These are phyloP conservation scores for Meganola albula DNA, from an alignment of 2,888 invertebrate species.

Conservation along the genomic window DNA sequence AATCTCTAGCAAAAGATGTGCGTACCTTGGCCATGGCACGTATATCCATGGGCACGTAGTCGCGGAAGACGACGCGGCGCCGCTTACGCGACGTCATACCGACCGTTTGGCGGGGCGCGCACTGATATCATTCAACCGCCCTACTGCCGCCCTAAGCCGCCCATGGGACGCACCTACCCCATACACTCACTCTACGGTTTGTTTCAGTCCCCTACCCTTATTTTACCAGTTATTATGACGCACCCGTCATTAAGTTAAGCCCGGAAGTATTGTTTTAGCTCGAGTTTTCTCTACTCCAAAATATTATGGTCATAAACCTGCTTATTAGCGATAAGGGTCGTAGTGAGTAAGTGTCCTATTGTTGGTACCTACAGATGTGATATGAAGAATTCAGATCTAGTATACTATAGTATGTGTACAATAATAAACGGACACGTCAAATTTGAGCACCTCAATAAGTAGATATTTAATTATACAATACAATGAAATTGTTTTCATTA, in stretches of 20 bases:
- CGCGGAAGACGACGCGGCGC: constrained; percentile 68
- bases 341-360: no score
- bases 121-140: constrained; percentile 36
- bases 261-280: constrained; percentile 19
- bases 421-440: no score
- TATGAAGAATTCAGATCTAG: no score
- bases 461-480: no score
- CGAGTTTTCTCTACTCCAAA: no score
- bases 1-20: no score
- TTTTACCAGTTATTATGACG: constrained; percentile 26
- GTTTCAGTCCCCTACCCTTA: constrained; percentile 22
- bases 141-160: constrained; percentile 21
- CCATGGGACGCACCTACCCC: constrained; percentile 24
- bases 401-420: no score
- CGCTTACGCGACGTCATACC: constrained; percentile 67
- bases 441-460: no score
- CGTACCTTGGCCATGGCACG: constrained; percentile 71
- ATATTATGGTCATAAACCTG: no score
- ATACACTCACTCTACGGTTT: constrained; percentile 19
- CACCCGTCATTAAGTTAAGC: constrained; percentile 19
- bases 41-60: constrained; percentile 69
- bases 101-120: constrained; percentile 52
- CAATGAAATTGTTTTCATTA: no score
- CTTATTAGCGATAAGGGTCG: no score
- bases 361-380: no score